Conservation (phyloP, 2,888 invertebrate genomes). For the Leptinotarsa juncta region DNA sequence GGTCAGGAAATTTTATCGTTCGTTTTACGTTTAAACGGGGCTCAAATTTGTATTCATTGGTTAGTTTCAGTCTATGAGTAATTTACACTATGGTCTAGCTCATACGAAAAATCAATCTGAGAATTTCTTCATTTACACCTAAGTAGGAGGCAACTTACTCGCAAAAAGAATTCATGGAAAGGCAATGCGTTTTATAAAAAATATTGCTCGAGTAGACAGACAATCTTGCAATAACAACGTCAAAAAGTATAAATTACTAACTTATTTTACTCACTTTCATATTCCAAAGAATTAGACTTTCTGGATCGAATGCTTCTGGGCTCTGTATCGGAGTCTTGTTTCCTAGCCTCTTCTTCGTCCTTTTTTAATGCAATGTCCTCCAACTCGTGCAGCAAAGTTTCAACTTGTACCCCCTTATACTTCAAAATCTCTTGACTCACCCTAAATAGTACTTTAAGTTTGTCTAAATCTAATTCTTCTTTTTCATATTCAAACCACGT, state of each 20-base stretch:
- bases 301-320: constrained; percentile 58
- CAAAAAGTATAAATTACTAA: neutral
- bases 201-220: neutral
- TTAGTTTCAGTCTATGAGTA: too few relatives aligned
- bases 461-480: constrained; percentile 70
- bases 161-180: too few relatives aligned
- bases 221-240: neutral
- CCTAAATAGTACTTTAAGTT: constrained; percentile 71
- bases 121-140: too few relatives aligned
- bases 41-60: too few relatives aligned
- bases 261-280: constrained; percentile 61
- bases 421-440: constrained; percentile 76
- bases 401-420: constrained; percentile 76
- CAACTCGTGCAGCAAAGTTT: constrained; percentile 68
- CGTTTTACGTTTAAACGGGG: too few relatives aligned
- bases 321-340: constrained; percentile 59
- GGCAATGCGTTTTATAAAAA: too few relatives aligned
- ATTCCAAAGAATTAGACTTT: constrained; percentile 56
- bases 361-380: constrained; percentile 67
- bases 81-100: too few relatives aligned
- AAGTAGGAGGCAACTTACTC: too few relatives aligned
- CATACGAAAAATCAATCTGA: too few relatives aligned
- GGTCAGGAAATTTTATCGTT: too few relatives aligned
- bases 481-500: constrained; percentile 72
- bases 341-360: constrained; percentile 64